Evolutionary conservation across 2,888 invertebrate genomes (phyloP).

Genomic region (Dromius quadrimaculatus): DNA sequence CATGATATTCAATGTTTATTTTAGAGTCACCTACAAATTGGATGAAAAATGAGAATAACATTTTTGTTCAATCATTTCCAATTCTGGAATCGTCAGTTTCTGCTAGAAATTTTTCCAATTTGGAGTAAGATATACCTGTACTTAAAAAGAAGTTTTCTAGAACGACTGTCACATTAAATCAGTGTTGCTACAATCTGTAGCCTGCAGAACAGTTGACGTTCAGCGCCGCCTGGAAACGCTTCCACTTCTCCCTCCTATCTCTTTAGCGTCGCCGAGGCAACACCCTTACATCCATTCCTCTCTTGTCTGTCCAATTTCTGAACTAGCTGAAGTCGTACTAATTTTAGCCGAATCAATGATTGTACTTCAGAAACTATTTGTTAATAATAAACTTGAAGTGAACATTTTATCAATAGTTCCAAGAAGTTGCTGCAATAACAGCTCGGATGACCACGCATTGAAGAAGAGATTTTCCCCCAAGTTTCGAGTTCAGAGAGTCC

Average conservation of each 20-base stretch:
- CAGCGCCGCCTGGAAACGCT: slow-evolving; percentile 30
- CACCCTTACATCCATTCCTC: slow-evolving; percentile 1
- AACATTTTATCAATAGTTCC: slow-evolving; percentile 14
- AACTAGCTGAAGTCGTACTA: slow-evolving; percentile 24
- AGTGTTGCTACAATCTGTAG: no score
- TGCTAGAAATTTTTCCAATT: no score
- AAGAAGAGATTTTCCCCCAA: neutral
- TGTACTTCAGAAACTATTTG: slow-evolving; percentile 6
- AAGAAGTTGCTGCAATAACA: slow-evolving; percentile 8
- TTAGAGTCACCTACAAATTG: no score
- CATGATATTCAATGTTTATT: no score
- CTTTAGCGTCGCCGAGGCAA: slow-evolving; percentile 16
- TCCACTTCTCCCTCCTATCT: neutral
- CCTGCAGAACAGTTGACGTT: slow-evolving; percentile 12
- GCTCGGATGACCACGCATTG: slow-evolving; percentile 8
- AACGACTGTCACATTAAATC: slow-evolving; percentile 2
- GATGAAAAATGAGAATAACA: no score
- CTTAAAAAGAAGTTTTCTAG: neutral
- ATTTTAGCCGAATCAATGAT: slow-evolving; percentile 35
- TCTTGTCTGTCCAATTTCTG: slow-evolving; percentile 1
- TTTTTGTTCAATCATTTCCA: no score
- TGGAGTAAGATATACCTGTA: slow-evolving; percentile 22
- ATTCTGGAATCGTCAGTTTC: no score
- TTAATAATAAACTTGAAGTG: slow-evolving; percentile 6
- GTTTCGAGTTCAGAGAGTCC: no score